Percentiles rank a stretch among this genome's conserved stretches.
Conservation (phyloP, 1,140 invertebrate genomes). For the Drosophila burlai region DNA sequence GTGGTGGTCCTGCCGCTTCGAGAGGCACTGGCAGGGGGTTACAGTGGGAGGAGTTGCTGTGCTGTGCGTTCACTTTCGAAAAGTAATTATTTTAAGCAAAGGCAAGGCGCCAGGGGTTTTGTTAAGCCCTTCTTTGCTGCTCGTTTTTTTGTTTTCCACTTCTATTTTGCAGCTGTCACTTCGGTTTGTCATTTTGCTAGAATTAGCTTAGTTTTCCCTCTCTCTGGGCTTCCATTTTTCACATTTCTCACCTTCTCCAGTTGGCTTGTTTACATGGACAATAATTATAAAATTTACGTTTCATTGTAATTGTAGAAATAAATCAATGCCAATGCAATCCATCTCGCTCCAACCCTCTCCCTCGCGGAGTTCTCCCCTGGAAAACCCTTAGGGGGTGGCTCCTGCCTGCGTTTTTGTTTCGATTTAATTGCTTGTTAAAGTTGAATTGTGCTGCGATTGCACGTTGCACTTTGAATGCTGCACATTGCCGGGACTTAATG, state of each 20-base stretch:
- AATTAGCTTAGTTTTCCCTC: constrained; percentile 49
- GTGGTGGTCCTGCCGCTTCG: constrained; percentile 15
- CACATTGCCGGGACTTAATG: constrained; percentile 59
- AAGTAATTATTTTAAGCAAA: constrained; percentile 84
- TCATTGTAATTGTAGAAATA: constrained; percentile 75
- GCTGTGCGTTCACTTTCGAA: constrained; percentile 66
- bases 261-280: constrained; percentile 77
- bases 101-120: constrained; percentile 60
- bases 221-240: background rate
- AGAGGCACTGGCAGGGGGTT: constrained; percentile 4
- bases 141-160: constrained; percentile 25
- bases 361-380: constrained; percentile 11
- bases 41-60: background rate
- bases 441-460: constrained; percentile 75
- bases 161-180: constrained; percentile 74
- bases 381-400: constrained; percentile 25
- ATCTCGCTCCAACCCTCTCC: constrained; percentile 18
- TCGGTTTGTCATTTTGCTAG: constrained; percentile 67
- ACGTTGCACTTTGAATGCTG: constrained; percentile 49
- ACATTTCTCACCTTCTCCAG: constrained; percentile 37
- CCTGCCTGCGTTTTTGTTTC: constrained; percentile 68
- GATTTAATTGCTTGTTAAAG: constrained; percentile 84
- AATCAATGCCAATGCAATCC: constrained; percentile 74
- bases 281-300: constrained; percentile 84
- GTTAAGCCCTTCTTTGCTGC: constrained; percentile 20